Percentiles rank a stretch among this genome's conserved stretches.
Conservation (phyloP, 2,113 vertebrate genomes). For the Sturnira hondurensis region DNA sequence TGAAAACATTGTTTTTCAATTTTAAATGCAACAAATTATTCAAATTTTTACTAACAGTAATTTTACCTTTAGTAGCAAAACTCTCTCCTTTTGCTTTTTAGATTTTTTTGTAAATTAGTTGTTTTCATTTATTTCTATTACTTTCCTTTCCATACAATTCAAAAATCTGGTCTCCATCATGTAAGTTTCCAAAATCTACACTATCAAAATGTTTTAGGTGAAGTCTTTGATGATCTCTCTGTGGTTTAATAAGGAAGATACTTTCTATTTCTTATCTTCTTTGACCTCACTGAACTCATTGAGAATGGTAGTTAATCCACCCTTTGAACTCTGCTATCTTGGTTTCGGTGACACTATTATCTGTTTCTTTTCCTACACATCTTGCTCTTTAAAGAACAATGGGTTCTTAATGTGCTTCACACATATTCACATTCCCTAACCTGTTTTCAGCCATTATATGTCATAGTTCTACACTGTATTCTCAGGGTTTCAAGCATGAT, state of each 20-base stretch:
- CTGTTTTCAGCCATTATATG: not conserved
- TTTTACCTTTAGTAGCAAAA: not conserved
- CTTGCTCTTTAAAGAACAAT: conserved; percentile 12
- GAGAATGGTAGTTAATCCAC: not conserved
- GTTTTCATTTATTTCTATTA: not conserved
- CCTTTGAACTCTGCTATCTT: conserved; percentile 7
- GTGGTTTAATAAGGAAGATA: not conserved
- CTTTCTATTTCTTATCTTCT: conserved; percentile 30
- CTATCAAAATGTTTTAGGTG: not conserved
- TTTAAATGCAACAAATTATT: not conserved
- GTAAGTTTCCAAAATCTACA: no score
- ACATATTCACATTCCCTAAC: not conserved
- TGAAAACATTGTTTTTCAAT: not conserved
- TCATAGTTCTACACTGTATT: not conserved
- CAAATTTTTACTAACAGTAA: not conserved
- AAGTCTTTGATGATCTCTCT: conserved; percentile 1
- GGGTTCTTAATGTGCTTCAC: not conserved
- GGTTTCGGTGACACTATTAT: not conserved
- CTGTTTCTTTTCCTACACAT: not conserved
- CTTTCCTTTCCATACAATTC: not conserved
- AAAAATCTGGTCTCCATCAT: conserved; percentile 41
- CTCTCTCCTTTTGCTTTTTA: not conserved
- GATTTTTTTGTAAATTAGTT: not conserved
- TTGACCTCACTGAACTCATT: not conserved
- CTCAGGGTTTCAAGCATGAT: not conserved